Base-by-base conservation (phyloP, 2,888 invertebrate species). In the Timandra comae region DNA sequence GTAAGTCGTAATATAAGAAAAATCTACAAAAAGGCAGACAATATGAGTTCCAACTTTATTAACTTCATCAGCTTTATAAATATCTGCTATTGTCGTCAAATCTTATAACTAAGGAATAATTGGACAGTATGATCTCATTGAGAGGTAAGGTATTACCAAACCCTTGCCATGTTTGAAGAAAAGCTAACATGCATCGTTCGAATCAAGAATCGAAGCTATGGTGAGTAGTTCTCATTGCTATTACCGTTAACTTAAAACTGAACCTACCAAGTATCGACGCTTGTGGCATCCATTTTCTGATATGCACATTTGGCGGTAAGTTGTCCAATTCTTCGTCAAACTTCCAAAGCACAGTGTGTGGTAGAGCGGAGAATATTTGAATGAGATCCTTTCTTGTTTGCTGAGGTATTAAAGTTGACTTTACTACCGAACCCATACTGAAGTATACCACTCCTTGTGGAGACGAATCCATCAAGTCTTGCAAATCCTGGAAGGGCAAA, bases 251-350 rank as follows among this genome's bases (percentile, higher is more conserved):
- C 1, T 1, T 22, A n/a, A 8, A 22, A 22, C 8, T 8, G 3
- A 22, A 8, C 22, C 4, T 8, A 24, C 73, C 69, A n/a, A 78
- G 41, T 26, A 77, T 50, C 40, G 69, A 70, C 27, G 65, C 53
- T 39, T 78, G 79, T 0, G 75, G 73, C 13, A 70, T 39, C 76
- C 76, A 79, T 13, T 63, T 59, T 9, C 37, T 38, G 7, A 68
- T 42, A 33, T 58, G 56, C 0, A 79, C 50, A 30, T 64, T 60
- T 2, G 33, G 22, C 3, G 65, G 58, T 33, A 57, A 33, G 16
- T 51, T 48, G 5, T 52, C 45, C 10, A 63, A 19, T 2, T 46
- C 30, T 3, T 49, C 49, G 31, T 70, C 71, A 54, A 61, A 74
- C 42, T 70, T 72, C 67, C 68, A 71, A 3, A 74, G 38, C n/a